Base-by-base conservation (phyloP, 2,888 invertebrate species). In the Drosophila pegasa region DNA sequence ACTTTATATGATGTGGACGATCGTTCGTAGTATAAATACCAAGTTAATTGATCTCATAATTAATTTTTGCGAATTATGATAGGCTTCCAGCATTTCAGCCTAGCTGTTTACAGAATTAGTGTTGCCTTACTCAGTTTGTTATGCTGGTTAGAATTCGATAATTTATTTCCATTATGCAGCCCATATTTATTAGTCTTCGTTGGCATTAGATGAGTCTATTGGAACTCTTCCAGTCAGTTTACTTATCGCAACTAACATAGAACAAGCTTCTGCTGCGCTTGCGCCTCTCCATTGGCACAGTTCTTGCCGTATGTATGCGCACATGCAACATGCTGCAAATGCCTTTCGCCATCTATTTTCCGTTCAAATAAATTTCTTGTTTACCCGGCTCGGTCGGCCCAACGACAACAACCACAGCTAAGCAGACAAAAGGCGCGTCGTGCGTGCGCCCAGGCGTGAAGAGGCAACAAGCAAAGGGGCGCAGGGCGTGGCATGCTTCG, bases 361-460 rank as follows among this genome's bases (percentile, higher is more conserved):
- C n/a, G 12, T 63, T 33, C 10, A 40, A 62, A 63, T 41, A 20
- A 22, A 63, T 22, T 64, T 64, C 22, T 10, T 33, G 38, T 64
- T 33, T 63, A 40, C 41, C 33, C 51, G 40, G 22, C 41, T 8
- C 22, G 22, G 18, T 12, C n/a, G 22, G 10, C 10, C 3, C 33
- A 50, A 20, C 48, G 8, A 48, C 29, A 31, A 50, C 20, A 55
- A 31, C 47, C 68, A 59, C 55, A 75, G 47, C 62, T 41, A 55
- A 60, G 52, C 57, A 87, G 86, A 83, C 83, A 86, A 85, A 88
- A 77, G 83, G 80, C 88, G 80, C 64, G 75, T 54, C 88, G 64
- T 74, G 88, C 80, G 86, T 76, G 74, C 88, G 83, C 35, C 82
- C 62, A 83, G 86, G 57, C 83, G 77, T 82, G 67, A 82, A 87